phyloP scores from a whole-genome alignment of 2,888 invertebrate genomes.

The Chymomyza amoena region DNA sequence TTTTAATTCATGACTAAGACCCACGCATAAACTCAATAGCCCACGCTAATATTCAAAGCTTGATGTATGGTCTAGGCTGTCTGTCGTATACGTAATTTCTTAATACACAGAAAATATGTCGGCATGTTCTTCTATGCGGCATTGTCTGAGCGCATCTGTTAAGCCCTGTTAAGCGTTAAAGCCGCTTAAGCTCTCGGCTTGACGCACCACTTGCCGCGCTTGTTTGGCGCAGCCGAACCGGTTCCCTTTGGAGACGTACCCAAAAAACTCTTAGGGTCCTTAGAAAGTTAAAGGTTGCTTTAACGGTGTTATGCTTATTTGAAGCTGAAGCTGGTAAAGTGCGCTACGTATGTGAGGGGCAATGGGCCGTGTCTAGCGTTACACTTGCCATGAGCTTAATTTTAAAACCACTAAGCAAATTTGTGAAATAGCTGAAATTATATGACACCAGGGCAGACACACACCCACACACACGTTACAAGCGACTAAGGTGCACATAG shows the following conservation, averaged over 20 bases:
- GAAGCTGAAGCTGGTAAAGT: neutral
- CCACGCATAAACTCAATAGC: neutral
- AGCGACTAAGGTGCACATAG: neutral
- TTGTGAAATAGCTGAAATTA: constrained; percentile 61
- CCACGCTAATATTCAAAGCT: neutral
- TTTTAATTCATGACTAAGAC: too few relatives aligned
- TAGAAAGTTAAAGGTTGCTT: constrained; percentile 31
- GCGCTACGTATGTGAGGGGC: neutral
- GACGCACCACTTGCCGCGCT: constrained; percentile 33
- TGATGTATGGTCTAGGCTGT: neutral
- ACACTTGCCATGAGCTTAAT: constrained; percentile 58
- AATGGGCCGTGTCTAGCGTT: constrained; percentile 41
- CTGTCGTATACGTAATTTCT: constrained; percentile 62
- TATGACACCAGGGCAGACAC: constrained; percentile 24
- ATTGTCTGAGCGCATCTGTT: constrained; percentile 36
- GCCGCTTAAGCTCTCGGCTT: constrained; percentile 55
- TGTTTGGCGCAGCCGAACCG: neutral
- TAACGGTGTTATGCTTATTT: neutral
- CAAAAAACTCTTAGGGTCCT: constrained; percentile 27
- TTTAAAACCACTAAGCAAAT: constrained; percentile 70
- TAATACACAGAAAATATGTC: constrained; percentile 61
- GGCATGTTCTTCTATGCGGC: neutral
- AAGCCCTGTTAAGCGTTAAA: constrained; percentile 51
- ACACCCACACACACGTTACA: too few relatives aligned
- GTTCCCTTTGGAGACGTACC: constrained; percentile 23